Base-by-base conservation (phyloP, 2,113 vertebrate genomes). In the Hystrix brachyura region DNA sequence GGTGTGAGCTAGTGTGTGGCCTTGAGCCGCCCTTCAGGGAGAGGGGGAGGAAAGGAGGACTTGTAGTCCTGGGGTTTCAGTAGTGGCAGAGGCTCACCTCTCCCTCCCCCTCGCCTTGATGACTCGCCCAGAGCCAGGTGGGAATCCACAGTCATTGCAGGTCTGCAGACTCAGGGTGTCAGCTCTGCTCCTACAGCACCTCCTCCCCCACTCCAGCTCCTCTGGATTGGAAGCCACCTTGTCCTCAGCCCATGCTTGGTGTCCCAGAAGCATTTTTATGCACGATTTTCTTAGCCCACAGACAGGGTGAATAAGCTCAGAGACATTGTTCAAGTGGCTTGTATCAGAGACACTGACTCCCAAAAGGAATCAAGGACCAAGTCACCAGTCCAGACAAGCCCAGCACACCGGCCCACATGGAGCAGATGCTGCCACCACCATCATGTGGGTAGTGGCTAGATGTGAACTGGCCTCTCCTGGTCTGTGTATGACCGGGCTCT, bases 261-360 rank as follows among this genome's bases (percentile, higher is more conserved):
- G 64, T 64, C 13, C 34, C n/a, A 78, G 91, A 53, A 60, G 32
- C 19, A 17, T 53, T 69, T 78, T 57, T 5, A 4, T 14, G 29
- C 17, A 55, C 53, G 53, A 14, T 62, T 79, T 82, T 48, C 64
- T 57, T 88, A 74, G 85, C 55, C 78, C 7, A 7, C 0, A 38
- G 74, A 17, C 57, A 81, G 46, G 17, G 32, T 43, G 53, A 90
- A 76, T 76, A 82, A 78, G 65, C 69, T 87, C 59, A 79, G 29
- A 78, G 48, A 57, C 60, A 55, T 79, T 25, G 83, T 90, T 94
- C 78, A 62, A 51, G 43, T 32, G 27, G 55, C 60, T 81, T 64
- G 43, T 78, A 27, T 94, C 60, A 53, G 46, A 76, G 62, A 81
- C 21, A 53, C 80, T 80, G 14, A 51, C 67, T 65, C 51, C 85